phyloP scores from a whole-genome alignment of 2,888 invertebrate species.

The Oscheius sp. region DNA sequence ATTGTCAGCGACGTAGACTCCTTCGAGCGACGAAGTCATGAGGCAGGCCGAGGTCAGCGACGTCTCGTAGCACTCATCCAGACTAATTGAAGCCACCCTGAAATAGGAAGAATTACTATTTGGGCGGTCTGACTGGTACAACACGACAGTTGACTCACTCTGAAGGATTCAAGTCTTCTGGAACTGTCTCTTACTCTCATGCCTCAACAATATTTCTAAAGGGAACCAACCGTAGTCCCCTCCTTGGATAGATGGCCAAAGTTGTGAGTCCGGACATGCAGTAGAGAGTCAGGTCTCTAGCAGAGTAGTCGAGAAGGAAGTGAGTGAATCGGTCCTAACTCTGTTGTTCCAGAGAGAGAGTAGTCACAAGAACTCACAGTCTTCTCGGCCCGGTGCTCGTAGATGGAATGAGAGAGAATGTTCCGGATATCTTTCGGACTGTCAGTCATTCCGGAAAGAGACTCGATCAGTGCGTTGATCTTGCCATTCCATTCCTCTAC shows the following conservation, averaged over 20 bases:
- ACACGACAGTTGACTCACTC: not conserved
- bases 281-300: constrained; percentile 52
- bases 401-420: constrained; percentile 54
- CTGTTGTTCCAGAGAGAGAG: not conserved
- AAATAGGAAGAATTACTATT: not conserved
- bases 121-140: not conserved
- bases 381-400: constrained; percentile 52
- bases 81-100: constrained; percentile 55
- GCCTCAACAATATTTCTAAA: not conserved
- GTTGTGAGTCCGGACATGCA: constrained; percentile 57
- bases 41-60: constrained; percentile 50
- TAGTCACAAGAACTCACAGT: constrained; percentile 26
- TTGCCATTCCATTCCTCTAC: constrained; percentile 33
- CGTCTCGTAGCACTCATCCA: constrained; percentile 54
- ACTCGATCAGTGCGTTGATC: constrained; percentile 38
- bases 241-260: constrained; percentile 56
- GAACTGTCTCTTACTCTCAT: not conserved
- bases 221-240: constrained; percentile 44
- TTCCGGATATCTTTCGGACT: constrained; percentile 53
- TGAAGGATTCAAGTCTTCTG: not conserved
- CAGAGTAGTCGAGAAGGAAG: constrained; percentile 48
- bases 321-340: constrained; percentile 52
- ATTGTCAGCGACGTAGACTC: constrained; percentile 55
- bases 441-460: constrained; percentile 47
- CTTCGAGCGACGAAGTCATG: constrained; percentile 48